A percentile compares a stretch with the other conserved stretches of the same genome.
Conservation (phyloP, 2,888 invertebrate species). For the Cosmia trapezina region DNA sequence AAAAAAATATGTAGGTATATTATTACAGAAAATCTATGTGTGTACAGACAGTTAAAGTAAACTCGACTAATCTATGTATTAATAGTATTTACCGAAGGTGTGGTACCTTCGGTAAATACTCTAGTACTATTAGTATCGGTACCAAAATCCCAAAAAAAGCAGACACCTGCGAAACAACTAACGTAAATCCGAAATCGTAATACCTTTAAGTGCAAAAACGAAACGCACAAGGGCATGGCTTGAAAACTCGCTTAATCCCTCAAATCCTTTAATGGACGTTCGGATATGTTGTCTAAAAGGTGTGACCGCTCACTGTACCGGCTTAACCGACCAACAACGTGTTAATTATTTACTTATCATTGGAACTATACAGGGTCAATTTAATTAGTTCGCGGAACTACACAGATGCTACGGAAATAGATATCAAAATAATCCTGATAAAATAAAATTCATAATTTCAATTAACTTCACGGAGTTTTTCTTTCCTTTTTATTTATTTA, state of each 20-base stretch:
- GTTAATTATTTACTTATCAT: constrained; percentile 57
- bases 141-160: background rate
- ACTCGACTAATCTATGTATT: background rate
- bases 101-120: background rate
- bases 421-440: constrained; percentile 1
- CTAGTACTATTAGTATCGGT: constrained; percentile 1
- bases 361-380: background rate
- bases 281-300: constrained; percentile 80
- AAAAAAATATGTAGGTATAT: background rate
- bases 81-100: background rate
- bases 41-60: background rate
- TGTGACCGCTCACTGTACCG: constrained; percentile 70
- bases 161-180: constrained; percentile 58
- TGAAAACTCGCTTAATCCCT: constrained; percentile 78
- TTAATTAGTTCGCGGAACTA: background rate
- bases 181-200: constrained; percentile 63
- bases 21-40: no score
- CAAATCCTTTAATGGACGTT: constrained; percentile 86
- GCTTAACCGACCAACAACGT: constrained; percentile 58
- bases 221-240: constrained; percentile 69
- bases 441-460: background rate
- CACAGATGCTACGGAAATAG: background rate
- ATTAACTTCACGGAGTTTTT: background rate
- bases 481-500: no score
- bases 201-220: constrained; percentile 73